Base-by-base conservation (phyloP, 1,140 invertebrate genomes). In the Ceratosolen fusciceps region DNA sequence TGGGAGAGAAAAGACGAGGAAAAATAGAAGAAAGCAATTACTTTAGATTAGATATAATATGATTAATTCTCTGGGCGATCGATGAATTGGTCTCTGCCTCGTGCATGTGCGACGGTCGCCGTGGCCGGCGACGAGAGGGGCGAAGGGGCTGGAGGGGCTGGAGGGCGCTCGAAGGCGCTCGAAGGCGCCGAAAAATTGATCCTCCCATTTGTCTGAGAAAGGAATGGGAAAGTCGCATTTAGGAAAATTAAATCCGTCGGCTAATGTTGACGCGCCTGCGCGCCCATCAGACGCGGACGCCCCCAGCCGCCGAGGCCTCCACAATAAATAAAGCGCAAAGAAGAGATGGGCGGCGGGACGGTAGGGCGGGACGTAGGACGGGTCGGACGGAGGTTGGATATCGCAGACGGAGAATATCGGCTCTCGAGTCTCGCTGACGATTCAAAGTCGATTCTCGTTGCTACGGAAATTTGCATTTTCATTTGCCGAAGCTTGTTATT, bases 1-100 rank as follows among this genome's bases (percentile, higher is more conserved):
- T 12, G 52, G 21, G 52, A 54, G 52, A 54, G 52, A 60, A 21
- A 77, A 16, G n/a, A 8, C 2, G 70, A 77, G 84, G 70, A 67
- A 81, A 80, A 85, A 77, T 71, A 16, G 39, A 72, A 71, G 71
- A 75, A 77, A 77, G 74, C 72, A 80, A 80, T 80, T 80, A 75
- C 54, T 80, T 80, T 70, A 80, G 72, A 80, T 80, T 80, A 80
- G 73, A 75, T 60, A 52, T 56, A 79, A 21, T 58, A 75, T 74
- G 77, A 79, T 79, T 49, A 72, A 68, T 71, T 31, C 26, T 21
- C n/a, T 12, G 24, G 34, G 39, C 60, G 49, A 80, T 80, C 72
- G 24, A 56, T 19, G 16, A 21, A 24, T 24, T 2, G 8, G 7
- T 71, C 52, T 24, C n/a, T 52, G 14, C n/a, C n/a, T n/a, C n/a